phyloP scores from a whole-genome alignment of 2,888 invertebrate genomes.

The Nymphalis polychloros region DNA sequence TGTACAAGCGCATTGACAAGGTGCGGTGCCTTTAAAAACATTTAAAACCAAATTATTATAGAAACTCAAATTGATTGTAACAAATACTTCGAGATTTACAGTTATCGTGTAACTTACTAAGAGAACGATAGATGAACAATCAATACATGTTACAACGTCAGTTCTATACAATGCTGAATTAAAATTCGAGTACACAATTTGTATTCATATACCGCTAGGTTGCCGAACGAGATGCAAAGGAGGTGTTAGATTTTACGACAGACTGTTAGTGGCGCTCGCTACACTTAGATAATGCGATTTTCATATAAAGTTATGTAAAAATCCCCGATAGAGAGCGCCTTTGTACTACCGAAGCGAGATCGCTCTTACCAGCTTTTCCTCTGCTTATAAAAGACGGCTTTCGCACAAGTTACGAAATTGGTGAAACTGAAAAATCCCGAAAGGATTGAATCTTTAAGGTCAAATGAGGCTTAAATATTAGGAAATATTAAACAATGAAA shows the following conservation, averaged over 20 bases:
- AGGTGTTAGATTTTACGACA: slow-evolving; percentile 20
- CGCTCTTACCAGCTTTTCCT: not conserved
- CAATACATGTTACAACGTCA: no score
- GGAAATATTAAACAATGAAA: slow-evolving; percentile 3
- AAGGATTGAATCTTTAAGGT: not conserved
- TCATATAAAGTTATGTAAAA: slow-evolving; percentile 64
- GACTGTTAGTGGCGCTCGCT: not conserved
- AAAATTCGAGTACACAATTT: not conserved
- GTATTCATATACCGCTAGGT: not conserved
- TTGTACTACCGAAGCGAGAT: slow-evolving; percentile 42
- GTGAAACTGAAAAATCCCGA: not conserved
- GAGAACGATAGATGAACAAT: no score
- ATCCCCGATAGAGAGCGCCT: slow-evolving; percentile 45
- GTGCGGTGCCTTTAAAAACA: no score
- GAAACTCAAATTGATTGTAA: no score
- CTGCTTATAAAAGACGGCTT: slow-evolving; percentile 1
- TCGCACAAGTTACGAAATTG: not conserved
- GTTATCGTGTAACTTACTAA: no score
- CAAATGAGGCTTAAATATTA: not conserved
- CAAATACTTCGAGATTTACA: no score
- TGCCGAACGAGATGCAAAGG: slow-evolving; percentile 16
- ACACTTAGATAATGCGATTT: slow-evolving; percentile 54
- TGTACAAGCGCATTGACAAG: no score
- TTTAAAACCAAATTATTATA: no score
- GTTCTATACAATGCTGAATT: not conserved